Conservation (phyloP, 2,888 invertebrate species). For the Drosophila monieri region DNA sequence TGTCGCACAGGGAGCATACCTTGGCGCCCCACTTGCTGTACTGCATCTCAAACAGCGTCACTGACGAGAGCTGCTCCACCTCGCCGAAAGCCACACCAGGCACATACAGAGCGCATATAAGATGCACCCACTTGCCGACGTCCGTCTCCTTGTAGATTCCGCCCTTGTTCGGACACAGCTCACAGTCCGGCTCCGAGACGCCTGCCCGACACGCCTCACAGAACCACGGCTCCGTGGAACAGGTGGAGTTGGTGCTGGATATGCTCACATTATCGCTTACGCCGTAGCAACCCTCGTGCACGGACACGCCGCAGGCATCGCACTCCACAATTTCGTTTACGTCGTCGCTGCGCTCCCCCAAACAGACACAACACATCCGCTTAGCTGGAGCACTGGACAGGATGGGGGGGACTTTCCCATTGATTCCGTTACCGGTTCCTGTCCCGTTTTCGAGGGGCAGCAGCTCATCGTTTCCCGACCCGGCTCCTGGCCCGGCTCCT, state of each 20-base stretch:
- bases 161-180: conserved; percentile 96
- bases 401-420: conserved; percentile 31
- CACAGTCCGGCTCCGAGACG: conserved; percentile 94
- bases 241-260: conserved; percentile 96
- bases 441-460: conserved; percentile 10
- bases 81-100: conserved; percentile 99
- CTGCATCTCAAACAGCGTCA: conserved; percentile 98
- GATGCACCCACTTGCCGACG: conserved; percentile 98
- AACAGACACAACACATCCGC: conserved; percentile 95
- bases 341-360: conserved; percentile 96
- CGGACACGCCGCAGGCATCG: conserved; percentile 97
- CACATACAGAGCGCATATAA: conserved; percentile 98
- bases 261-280: conserved; percentile 96
- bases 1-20: conserved; percentile 94
- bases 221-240: conserved; percentile 99
- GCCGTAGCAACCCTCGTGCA: conserved; percentile 98
- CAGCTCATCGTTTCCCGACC: conserved; percentile 6
- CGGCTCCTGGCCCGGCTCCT: background rate
- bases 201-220: conserved; percentile 99
- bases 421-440: conserved; percentile 19
- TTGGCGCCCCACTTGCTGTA: conserved; percentile 98
- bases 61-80: conserved; percentile 94
- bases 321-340: conserved; percentile 98
- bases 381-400: conserved; percentile 86
- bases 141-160: conserved; percentile 98